A percentile compares a stretch with the other conserved stretches of the same genome.
These are phyloP conservation scores for Listronotus bonariensis DNA, from an alignment of 1,140 invertebrate species.

Conservation along the genomic window DNA sequence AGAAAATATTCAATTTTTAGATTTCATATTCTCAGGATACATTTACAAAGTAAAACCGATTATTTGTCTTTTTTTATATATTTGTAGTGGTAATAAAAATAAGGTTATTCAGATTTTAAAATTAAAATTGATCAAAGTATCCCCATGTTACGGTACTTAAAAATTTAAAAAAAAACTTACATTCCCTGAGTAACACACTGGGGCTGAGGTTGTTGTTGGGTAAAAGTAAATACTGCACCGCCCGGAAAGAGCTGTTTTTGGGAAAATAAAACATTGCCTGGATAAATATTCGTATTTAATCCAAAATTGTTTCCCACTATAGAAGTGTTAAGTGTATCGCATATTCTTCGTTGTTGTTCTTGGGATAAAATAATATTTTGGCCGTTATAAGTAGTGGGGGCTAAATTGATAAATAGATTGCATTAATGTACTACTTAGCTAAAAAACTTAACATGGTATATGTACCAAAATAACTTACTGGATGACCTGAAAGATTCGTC, in stretches of 20 bases:
- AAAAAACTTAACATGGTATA: not conserved
- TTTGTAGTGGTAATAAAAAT: too few species aligned
- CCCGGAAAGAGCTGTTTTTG: constrained; percentile 35
- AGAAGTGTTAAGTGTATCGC: constrained; percentile 40
- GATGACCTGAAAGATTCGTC: constrained; percentile 37
- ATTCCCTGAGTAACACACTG: not conserved
- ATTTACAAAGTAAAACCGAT: too few species aligned
- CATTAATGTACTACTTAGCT: not conserved
- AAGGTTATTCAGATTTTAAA: too few species aligned
- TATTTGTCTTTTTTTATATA: too few species aligned
- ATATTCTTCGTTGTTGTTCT: constrained; percentile 43
- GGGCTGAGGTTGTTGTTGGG: constrained; percentile 9
- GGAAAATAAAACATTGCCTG: constrained; percentile 12
- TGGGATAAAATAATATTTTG: constrained; percentile 44
- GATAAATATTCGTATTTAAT: not conserved
- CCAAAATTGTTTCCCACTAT: constrained; percentile 21
- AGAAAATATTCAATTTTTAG: too few species aligned
- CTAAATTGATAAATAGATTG: constrained; percentile 17
- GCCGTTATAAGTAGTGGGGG: constrained; percentile 35
- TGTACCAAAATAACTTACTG: too few species aligned
- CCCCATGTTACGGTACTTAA: too few species aligned
- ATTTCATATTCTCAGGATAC: too few species aligned
- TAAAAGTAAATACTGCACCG: constrained; percentile 38
- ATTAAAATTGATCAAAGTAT: not conserved
- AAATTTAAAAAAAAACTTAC: constrained; percentile 23